These are phyloP conservation scores for Oenanthe melanoleuca DNA, from an alignment of 2,113 vertebrate genomes.

Conservation along the genomic window DNA sequence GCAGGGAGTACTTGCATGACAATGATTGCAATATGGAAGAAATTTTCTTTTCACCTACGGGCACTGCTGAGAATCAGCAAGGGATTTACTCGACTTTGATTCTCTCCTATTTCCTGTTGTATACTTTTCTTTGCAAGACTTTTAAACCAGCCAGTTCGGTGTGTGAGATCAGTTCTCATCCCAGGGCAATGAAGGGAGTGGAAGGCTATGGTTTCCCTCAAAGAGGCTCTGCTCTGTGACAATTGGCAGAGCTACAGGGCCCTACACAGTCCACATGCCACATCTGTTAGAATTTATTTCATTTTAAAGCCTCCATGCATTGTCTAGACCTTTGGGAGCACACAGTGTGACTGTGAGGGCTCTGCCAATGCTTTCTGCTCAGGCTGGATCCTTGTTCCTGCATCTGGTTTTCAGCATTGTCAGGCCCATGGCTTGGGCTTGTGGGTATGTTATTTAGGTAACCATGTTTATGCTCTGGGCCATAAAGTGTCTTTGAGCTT, in stretches of 20 bases:
- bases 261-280: slow-evolving; percentile 2
- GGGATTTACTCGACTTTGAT: slow-evolving; percentile 50
- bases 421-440: neutral
- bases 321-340: slow-evolving; percentile 58
- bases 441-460: neutral
- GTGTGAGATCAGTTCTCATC: slow-evolving; percentile 15
- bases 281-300: slow-evolving; percentile 55
- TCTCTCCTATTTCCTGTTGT: slow-evolving; percentile 28
- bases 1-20: slow-evolving; percentile 11
- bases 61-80: slow-evolving; percentile 24
- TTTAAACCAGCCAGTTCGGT: neutral
- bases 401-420: slow-evolving; percentile 24
- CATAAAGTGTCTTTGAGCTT: neutral
- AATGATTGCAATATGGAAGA: slow-evolving; percentile 48
- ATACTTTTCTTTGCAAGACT: neutral
- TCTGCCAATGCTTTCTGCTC: slow-evolving; percentile 26
- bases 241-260: slow-evolving; percentile 29
- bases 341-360: slow-evolving; percentile 17
- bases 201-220: neutral
- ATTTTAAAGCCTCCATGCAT: slow-evolving; percentile 45
- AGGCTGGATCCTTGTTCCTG: neutral
- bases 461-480: neutral
- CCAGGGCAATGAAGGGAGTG: neutral
- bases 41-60: slow-evolving; percentile 59
- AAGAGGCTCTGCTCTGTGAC: slow-evolving; percentile 6